Evolutionary conservation across 1,140 invertebrate species (phyloP).

Genomic region (Drosophila eugracilis): DNA sequence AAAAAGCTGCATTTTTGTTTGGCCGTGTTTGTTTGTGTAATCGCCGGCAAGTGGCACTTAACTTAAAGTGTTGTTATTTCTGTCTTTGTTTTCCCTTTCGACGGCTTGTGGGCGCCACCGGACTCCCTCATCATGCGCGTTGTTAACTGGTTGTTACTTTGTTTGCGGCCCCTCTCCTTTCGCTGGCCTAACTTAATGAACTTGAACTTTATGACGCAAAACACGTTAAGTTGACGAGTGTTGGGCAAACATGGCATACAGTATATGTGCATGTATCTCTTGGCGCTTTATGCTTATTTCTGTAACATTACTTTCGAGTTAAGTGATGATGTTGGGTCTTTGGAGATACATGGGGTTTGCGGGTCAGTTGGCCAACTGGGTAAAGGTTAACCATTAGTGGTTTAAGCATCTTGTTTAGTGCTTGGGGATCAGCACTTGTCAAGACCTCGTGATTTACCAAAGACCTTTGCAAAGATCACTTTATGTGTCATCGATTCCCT

Average conservation of each 20-base stretch:
- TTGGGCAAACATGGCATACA: slow-evolving; percentile 56
- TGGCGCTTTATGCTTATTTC: slow-evolving; percentile 35
- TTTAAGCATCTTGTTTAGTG: neutral
- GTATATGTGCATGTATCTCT: no score
- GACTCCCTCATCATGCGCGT: slow-evolving; percentile 26
- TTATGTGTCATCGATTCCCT: neutral
- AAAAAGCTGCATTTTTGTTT: slow-evolving; percentile 23
- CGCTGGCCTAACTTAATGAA: slow-evolving; percentile 73
- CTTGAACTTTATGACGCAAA: slow-evolving; percentile 82
- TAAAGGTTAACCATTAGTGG: slow-evolving; percentile 23
- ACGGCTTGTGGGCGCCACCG: slow-evolving; percentile 42
- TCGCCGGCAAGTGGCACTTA: slow-evolving; percentile 73
- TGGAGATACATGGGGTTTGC: slow-evolving; percentile 9
- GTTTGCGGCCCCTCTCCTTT: slow-evolving; percentile 22
- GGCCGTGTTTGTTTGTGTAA: slow-evolving; percentile 57
- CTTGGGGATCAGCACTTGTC: neutral
- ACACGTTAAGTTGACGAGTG: slow-evolving; percentile 69
- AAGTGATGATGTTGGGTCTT: slow-evolving; percentile 43
- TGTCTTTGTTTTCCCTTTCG: slow-evolving; percentile 35
- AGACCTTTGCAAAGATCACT: neutral
- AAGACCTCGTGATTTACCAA: neutral
- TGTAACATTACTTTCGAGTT: slow-evolving; percentile 42
- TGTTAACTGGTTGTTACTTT: slow-evolving; percentile 54
- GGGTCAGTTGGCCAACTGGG: slow-evolving; percentile 37
- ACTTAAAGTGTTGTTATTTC: slow-evolving; percentile 42